Conservation (phyloP, 92 coral and sea anemone genomes). For the Umimayanthus chanpuru region DNA sequence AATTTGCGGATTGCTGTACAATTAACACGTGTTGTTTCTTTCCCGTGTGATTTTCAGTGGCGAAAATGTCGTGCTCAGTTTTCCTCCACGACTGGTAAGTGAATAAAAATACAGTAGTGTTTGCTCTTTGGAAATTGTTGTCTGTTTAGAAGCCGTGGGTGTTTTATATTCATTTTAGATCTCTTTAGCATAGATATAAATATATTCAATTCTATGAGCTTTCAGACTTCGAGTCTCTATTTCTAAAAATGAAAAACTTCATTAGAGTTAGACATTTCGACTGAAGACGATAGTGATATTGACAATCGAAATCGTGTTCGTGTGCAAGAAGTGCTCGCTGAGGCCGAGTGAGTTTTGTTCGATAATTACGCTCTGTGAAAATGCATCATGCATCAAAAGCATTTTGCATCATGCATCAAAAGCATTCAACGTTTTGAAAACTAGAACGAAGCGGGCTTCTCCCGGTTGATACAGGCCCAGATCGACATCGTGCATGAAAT, state of each 20-base stretch:
- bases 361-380: too few relatives aligned
- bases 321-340: too few relatives aligned
- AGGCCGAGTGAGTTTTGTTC: too few relatives aligned
- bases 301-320: not conserved
- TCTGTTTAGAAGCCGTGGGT: not conserved
- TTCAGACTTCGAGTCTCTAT: not conserved
- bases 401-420: too few relatives aligned
- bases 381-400: too few relatives aligned
- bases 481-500: not conserved
- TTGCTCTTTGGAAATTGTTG: not conserved
- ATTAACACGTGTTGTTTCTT: not conserved
- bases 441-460: not conserved
- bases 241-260: too few relatives aligned
- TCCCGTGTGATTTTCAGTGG: slow-evolving; percentile 24
- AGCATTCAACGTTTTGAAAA: not conserved
- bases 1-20: not conserved
- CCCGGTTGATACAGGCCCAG: too few relatives aligned
- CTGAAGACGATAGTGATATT: not conserved
- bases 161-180: too few relatives aligned
- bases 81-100: slow-evolving; percentile 1
- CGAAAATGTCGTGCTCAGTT: slow-evolving; percentile 35
- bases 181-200: not conserved
- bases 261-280: not conserved
- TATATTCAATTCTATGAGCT: not conserved
- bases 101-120: not conserved